Evolutionary conservation across 2,888 invertebrate species (phyloP), one percentile per base, ranked within the genome.

Genomic region (Drosophila monieri): DNA sequence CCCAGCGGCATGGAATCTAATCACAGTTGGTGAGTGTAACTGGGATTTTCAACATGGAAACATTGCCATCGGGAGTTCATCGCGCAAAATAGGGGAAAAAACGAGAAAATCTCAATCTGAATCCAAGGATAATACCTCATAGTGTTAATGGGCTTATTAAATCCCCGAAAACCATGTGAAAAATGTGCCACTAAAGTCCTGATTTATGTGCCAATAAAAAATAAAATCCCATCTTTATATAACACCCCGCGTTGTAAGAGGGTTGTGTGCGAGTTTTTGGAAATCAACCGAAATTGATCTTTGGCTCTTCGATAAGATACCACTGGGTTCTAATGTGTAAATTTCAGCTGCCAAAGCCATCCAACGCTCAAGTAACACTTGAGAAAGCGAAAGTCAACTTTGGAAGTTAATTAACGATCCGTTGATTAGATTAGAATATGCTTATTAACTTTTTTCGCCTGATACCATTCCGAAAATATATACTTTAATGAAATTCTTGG

Each of bases 1-100:
- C 80, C 66, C 76, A 83, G 76, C 79, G 67, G 74, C 75, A 80
- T 75, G 77, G 88, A 88, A 89, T 89, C 90, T 89, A 89, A 89
- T 89, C 90, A 89, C 90, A 90, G 90, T 90, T 85, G 77, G 86
- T 89, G 88, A 88, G 89, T 90, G 89, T 89, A 89, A 90, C 88
- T 88, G 89, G 88, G 86, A 89, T 88, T 89, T 90, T 88, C 84
- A 90, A 81, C 89, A 90, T 83, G 81, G 59, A 83, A 83, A 77
- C 81, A 85, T 83, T 87, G 62, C 65, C 43, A 52, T 32, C 41
- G 44, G 66, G 64, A 53, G 44, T 66, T 47, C 47, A 30, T 61
- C 47, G 18, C 37, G 46, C 32, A 21, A 30, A 15, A 15, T 10
- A 8, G 0, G 5, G 6, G 6, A 23, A 27, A 23, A 27, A 35